Base-by-base conservation (phyloP, 2,797 vertebrate genomes). In the Melanotaenia pygmaea region DNA sequence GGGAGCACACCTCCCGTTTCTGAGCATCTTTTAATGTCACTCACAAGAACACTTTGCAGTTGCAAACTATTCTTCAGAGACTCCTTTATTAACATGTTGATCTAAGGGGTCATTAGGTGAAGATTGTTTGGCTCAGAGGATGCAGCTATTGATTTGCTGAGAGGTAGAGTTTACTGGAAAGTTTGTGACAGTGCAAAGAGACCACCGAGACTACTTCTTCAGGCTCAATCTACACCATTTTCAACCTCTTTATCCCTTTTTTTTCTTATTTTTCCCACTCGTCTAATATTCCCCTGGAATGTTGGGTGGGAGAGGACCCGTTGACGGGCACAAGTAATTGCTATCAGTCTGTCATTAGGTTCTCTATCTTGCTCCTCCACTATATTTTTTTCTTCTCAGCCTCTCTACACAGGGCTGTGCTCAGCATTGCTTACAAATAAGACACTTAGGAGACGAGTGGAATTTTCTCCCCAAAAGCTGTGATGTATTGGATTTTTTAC, bases 401-500 rank as follows among this genome's bases (percentile, higher is more conserved):
- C 86, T 82, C 82, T 62, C 90, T 74, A 69, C 88, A 84, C 87
- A 88, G 86, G 81, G 86, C 87, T 92, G 82, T 81, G 90, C 91
- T 94, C 90, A 88, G 91, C 90, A 91, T 94, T 94, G 93, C 92
- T 95, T 94, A 94, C 93, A 94, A 94, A 94, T 94, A 94, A 94
- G 93, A 94, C 93, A 94, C 94, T 94, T 93, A 92, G 92, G 93
- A 94, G 90, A 93, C 88, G 88, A 94, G 94, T 93, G 93, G 96
- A 95, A 95, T 96, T 96, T 92, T 91, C 94, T 92, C 91, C 94
- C 94, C 94, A 82, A 89, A 93, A 93, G 92, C 95, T 94, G 88
- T 96, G 95, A 96, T 97, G 95, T 96, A 95, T 97, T 96, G 91
- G 95, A 97, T 97, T 97, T 93, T 96, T 96, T 94, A 97, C 89